Base-by-base conservation (phyloP, 1,140 invertebrate genomes). In the Drosophila trapezifrons region DNA sequence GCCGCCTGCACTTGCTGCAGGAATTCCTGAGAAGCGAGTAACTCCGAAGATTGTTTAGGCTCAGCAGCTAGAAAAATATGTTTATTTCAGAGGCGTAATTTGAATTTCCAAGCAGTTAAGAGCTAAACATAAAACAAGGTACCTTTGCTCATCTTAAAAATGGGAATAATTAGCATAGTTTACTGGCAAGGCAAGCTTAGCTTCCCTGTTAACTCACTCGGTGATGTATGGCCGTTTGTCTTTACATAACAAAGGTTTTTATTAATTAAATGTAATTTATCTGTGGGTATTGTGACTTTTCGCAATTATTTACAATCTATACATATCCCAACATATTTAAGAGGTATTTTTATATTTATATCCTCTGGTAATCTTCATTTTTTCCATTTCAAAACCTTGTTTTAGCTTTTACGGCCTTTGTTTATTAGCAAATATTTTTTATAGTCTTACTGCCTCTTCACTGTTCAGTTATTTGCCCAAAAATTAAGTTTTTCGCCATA, bases 1-100 rank as follows among this genome's bases (percentile, higher is more conserved):
- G 29, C 27, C 13, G 42, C 20, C 37, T 70, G 63, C 78, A 77
- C 73, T 74, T 82, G 80, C 58, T 73, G 49, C 35, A 42, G 65
- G 65, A 57, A 70, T 71, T 20, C 20, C 32, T 35, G 15, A 40
- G 18, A 4, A n/a, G 20, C 38, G 17, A 20, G 18, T 62, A 54
- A 40, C 18, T 20, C 47, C 62, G 12, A 20, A 17, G 69, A 49
- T 71, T 58, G 35, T 45, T 70, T 70, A 47, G 67, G 42, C 59
- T 58, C 15, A 32, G 5, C 17, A 37, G 6, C 64, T 56, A 56
- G 40, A 18, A 25, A 22, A 20, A 54, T 27, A n/a, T 45, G 40
- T 32, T 18, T 47, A 18, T 35, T 45, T 25, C 59, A 25, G 8
- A 65, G 56, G 18, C 27, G 25, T 27, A 17, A 20, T 64, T 37